Percentiles rank a stretch among this genome's conserved stretches.
Evolutionary conservation across 1,140 invertebrate genomes (phyloP).

Genomic region (Drosophila burlai): DNA sequence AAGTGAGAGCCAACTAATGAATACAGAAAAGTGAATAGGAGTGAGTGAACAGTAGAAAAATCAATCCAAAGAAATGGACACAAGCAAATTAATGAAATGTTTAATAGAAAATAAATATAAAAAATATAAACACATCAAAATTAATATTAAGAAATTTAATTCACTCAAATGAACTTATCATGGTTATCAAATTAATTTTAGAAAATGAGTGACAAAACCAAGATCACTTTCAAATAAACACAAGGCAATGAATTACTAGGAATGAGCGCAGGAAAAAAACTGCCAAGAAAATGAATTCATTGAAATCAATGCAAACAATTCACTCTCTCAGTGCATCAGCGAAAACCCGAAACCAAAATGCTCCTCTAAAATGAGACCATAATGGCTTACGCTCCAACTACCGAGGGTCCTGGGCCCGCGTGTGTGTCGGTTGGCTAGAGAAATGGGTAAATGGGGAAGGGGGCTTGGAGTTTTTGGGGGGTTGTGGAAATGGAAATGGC

Average conservation of each 20-base stretch:
- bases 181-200: no score
- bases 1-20: background rate
- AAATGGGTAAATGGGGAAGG: background rate
- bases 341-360: slow-evolving; percentile 48
- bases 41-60: background rate
- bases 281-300: rapidly evolving
- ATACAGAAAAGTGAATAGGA: background rate
- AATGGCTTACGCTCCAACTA: slow-evolving; percentile 55
- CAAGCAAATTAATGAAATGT: background rate
- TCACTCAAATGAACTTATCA: background rate
- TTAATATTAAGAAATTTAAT: background rate
- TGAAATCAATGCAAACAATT: background rate
- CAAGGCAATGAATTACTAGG: no score
- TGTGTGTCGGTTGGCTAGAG: background rate
- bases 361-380: slow-evolving; percentile 64
- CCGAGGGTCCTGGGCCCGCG: slow-evolving; percentile 6
- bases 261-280: background rate
- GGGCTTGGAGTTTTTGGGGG: background rate
- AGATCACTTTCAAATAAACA: background rate
- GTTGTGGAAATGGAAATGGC: slow-evolving; percentile 9
- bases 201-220: background rate
- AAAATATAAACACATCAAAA: background rate
- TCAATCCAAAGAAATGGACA: background rate
- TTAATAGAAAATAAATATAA: background rate
- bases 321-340: slow-evolving; percentile 12